Base-by-base conservation (phyloP, 2,888 invertebrate species). In the Caenorhabditis japonica region DNA sequence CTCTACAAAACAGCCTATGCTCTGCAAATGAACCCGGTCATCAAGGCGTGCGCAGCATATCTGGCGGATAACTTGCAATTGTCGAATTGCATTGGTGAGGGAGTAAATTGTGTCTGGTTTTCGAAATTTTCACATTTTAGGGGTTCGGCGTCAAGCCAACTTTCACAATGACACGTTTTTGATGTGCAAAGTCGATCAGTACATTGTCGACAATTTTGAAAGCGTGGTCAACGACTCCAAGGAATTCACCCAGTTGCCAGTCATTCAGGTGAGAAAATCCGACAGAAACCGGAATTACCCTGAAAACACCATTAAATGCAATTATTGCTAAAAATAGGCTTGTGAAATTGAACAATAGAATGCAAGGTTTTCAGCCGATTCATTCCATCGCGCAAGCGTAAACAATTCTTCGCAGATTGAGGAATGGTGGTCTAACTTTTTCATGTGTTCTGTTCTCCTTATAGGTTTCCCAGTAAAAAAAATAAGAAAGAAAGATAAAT, bases 1-100 rank as follows among this genome's bases (percentile, higher is more conserved):
- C 92, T 94, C 70, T 94, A 93, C 90, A 90, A 92, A 85, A 92
- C 93, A n/a, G 93, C 94, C 8, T 91, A 91, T 87, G 91, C 92
- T 71, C 90, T 94, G 85, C 81, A 80, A 88, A 92, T 94, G 90
- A 92, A 92, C 79, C 89, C 91, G 23, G 93, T 92, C 74, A 92
- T 92, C 58, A 90, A 91, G 91, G 92, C 89, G 8, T 94, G 91
- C 90, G 93, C 91, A 83, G 90, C 90, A 79, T 92, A 90, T 89
- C 91, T 92, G 83, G 92, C 92, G 39, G 90, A 91, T 84, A 91
- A 92, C 85, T 90, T 92, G 68, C 90, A 91, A 70, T 91, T 89
- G 27, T 86, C 88, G 46, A 90, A 90, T 80, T 90, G 90, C 82
- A 88, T 90, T 80, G 89, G 90, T 86, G n/a, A 27, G 76, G 33